phyloP scores from a whole-genome alignment of 2,888 invertebrate species.

The Halictus quadricinctus region DNA sequence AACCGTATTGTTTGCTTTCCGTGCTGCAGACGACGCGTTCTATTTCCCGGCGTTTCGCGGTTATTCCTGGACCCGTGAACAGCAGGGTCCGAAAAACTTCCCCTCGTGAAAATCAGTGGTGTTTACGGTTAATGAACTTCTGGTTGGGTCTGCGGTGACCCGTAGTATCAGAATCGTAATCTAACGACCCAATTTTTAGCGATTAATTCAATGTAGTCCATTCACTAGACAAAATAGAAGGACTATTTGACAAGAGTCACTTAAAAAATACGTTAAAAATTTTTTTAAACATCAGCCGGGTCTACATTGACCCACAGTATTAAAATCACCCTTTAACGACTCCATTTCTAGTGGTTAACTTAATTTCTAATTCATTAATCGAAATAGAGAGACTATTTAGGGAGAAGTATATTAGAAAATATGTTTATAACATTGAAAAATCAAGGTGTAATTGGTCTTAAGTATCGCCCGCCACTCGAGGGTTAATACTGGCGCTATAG shows the following conservation, averaged over 20 bases:
- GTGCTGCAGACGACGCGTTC: background rate
- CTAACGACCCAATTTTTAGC: background rate
- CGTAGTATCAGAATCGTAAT: background rate
- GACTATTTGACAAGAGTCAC: background rate
- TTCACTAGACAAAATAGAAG: background rate
- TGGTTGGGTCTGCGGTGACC: background rate
- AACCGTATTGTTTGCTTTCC: slow-evolving; percentile 14
- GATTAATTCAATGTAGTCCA: background rate
- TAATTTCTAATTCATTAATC: no score
- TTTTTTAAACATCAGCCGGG: no score
- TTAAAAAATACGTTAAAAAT: background rate
- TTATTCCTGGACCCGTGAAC: background rate
- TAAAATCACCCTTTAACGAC: no score
- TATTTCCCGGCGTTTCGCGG: background rate
- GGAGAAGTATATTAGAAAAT: no score
- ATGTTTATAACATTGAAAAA: no score
- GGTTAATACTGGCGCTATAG: no score
- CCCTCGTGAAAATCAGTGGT: background rate
- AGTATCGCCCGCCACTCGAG: no score
- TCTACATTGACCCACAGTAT: no score
- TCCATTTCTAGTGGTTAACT: no score
- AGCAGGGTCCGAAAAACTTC: background rate
- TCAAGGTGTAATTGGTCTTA: background rate
- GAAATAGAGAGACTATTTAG: no score
- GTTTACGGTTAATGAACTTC: background rate